Base-by-base conservation (phyloP, 2,113 vertebrate genomes). In the Platichthys stellatus region DNA sequence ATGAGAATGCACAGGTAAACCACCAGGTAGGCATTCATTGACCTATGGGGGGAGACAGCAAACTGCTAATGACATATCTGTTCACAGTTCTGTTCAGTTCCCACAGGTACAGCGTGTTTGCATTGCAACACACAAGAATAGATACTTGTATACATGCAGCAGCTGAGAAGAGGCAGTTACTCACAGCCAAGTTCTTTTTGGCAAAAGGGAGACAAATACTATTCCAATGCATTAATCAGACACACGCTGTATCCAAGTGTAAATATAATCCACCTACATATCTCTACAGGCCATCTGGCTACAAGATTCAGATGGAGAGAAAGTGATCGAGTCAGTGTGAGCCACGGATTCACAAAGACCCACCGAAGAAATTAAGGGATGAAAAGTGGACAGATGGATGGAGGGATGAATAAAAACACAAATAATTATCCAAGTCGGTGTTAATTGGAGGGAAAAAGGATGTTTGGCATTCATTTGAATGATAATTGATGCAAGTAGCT, bases 1-100 rank as follows among this genome's bases (percentile, higher is more conserved):
- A 99, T 94, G 28, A 99, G 96, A 70, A 99, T 99, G 88, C 96
- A 97, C 80, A 99, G 95, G 92, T 99, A 99, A 59, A 99, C 98
- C 59, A 99, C 76, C 85, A 99, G 94, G 92, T 96, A 99, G 35
- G 94, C 93, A 64, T 99, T 99, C 98, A 99, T 99, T 4, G 98
- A 99, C 86, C 97, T 99, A 91, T 20, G 69, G 54, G 58, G 67
- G 54, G 43, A 89, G 26, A 31, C 21, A 26, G 18, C 13, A 5
- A 63, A 51, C 12, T 23, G 63, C 23, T 10, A 24, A 15, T 43
- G 4, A 66, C 14, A 20, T 4, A 3, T 54, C 15, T 20, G n/a
- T 57, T 69, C 31, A 38, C n/a, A 31, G 31, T 31, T 31, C 31
- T 31, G 31, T 7, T 31, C 31, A 31, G 31, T 31, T 31, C 12